A percentile compares a stretch with the other conserved stretches of the same genome.
Conservation (phyloP, 2,888 invertebrate genomes). For the Synanthedon vespiformis region DNA sequence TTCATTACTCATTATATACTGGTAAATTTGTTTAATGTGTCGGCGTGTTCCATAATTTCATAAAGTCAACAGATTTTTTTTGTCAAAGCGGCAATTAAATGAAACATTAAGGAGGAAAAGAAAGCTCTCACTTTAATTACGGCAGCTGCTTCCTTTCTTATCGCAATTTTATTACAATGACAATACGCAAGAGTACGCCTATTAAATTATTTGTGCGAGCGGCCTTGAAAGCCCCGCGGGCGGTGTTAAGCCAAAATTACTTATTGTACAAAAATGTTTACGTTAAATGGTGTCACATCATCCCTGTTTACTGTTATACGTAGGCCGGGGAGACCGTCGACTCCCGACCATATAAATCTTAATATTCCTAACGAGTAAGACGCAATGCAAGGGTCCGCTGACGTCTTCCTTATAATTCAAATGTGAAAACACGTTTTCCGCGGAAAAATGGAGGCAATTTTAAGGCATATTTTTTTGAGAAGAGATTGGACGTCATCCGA, state of each 20-base stretch:
- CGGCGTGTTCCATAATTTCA: neutral
- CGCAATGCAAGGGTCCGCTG: constrained; percentile 12
- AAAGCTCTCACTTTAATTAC: constrained; percentile 53
- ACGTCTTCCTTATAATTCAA: constrained; percentile 25
- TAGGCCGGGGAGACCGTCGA: constrained; percentile 8
- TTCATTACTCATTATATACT: no score
- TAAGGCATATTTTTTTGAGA: neutral
- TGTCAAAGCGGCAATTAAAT: constrained; percentile 39
- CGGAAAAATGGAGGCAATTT: constrained; percentile 12
- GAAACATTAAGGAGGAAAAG: constrained; percentile 35
- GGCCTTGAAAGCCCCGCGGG: neutral
- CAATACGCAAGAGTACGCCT: constrained; percentile 50
- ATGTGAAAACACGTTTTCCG: constrained; percentile 18
- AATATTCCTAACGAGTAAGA: constrained; percentile 35
- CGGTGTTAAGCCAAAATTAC: constrained; percentile 5
- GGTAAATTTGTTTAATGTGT: neutral
- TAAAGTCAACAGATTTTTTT: constrained; percentile 8
- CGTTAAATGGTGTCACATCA: constrained; percentile 43
- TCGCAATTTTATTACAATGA: constrained; percentile 57
- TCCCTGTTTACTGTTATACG: constrained; percentile 33
- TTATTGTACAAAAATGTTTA: constrained; percentile 11
- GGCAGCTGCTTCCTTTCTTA: constrained; percentile 52
- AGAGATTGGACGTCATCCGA: no score
- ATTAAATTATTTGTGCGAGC: constrained; percentile 25
- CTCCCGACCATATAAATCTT: constrained; percentile 33